phyloP scores from a whole-genome alignment of 2,888 invertebrate species.

The Xestia ashworthii region DNA sequence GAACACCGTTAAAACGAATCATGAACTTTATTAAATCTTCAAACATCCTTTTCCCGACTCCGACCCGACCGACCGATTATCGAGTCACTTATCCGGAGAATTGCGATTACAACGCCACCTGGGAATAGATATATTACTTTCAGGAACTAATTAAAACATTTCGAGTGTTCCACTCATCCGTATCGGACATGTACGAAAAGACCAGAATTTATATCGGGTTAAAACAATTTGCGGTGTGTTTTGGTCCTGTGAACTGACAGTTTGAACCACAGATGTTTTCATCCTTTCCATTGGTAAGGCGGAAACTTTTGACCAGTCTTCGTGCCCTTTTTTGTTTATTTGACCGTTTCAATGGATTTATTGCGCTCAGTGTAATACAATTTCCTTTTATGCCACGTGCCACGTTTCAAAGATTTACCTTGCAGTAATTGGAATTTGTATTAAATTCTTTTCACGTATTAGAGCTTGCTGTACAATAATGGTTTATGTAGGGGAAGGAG shows the following conservation, averaged over 20 bases:
- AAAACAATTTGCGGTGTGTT: conserved; percentile 68
- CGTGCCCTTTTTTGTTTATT: conserved; percentile 54
- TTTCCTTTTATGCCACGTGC: conserved; percentile 46
- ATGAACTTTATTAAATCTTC: conserved; percentile 6
- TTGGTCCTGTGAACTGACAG: conserved; percentile 60
- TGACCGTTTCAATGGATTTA: conserved; percentile 49
- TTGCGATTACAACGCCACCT: conserved; percentile 24
- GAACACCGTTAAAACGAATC: conserved; percentile 8
- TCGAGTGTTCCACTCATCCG: conserved; percentile 52
- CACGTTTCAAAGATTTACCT: conserved; percentile 53
- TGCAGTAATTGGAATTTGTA: conserved; percentile 50
- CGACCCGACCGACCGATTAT: conserved; percentile 15
- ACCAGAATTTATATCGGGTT: conserved; percentile 57
- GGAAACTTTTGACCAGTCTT: conserved; percentile 46
- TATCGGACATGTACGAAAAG: conserved; percentile 37
- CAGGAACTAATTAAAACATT: conserved; percentile 60
- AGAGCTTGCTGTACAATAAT: conserved; percentile 15
- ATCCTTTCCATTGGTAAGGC: conserved; percentile 41
- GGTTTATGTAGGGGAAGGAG: background rate
- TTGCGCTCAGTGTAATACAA: conserved; percentile 52
- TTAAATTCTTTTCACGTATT: conserved; percentile 39
- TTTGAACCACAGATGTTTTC: conserved; percentile 62
- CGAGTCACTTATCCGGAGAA: conserved; percentile 14
- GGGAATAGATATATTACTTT: conserved; percentile 46
- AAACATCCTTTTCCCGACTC: background rate